These are phyloP conservation scores for Megaceryle alcyon DNA, from an alignment of 2,797 vertebrate species.

Conservation along the genomic window DNA sequence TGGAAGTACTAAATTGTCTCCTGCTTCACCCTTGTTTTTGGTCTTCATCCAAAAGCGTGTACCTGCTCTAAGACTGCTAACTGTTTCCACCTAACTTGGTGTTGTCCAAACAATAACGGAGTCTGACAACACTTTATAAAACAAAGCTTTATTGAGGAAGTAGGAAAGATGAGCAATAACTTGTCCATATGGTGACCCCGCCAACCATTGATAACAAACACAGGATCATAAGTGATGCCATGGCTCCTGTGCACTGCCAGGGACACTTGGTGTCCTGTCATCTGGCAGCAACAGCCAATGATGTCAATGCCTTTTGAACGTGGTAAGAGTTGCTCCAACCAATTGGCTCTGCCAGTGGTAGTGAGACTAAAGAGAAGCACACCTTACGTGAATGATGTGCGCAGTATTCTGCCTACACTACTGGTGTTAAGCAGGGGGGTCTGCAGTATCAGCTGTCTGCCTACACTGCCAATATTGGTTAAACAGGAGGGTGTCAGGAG, in stretches of 20 bases:
- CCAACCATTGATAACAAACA: neutral
- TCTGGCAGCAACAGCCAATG: neutral
- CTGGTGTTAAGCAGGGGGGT: neutral
- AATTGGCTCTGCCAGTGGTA: rapidly evolving
- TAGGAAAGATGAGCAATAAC: neutral
- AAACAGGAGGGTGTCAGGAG: neutral
- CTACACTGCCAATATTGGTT: rapidly evolving
- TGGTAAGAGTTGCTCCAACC: rapidly evolving
- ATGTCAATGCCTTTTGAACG: neutral
- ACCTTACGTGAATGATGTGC: neutral
- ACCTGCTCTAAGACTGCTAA: neutral
- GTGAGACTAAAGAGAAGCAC: neutral
- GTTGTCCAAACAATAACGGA: neutral
- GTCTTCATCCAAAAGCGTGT: neutral
- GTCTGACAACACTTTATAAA: neutral
- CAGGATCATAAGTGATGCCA: rapidly evolving
- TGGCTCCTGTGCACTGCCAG: neutral
- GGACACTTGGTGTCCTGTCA: rapidly evolving
- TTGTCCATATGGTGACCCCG: rapidly evolving
- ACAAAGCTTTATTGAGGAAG: neutral
- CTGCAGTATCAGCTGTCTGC: neutral
- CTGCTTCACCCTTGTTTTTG: neutral
- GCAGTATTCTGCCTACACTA: neutral
- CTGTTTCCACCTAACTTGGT: neutral
- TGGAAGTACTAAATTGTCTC: neutral